A percentile compares a stretch with the other conserved stretches of the same genome.
These are phyloP conservation scores for Phrynosoma platyrhinos DNA, from an alignment of 2,113 vertebrate species.

Conservation along the genomic window DNA sequence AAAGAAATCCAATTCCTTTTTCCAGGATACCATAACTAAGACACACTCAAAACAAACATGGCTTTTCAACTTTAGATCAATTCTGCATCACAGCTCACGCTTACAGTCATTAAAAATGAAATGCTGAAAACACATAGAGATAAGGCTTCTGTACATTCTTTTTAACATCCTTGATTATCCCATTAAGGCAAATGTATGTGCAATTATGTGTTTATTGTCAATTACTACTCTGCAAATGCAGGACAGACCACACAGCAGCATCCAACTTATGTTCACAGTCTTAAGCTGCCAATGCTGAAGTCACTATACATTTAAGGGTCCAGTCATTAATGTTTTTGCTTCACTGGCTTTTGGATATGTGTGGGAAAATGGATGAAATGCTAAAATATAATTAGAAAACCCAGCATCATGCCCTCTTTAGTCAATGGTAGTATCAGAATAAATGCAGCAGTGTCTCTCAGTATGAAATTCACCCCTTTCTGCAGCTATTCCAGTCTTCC, in stretches of 20 bases:
- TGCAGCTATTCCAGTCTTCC: slow-evolving; percentile 64
- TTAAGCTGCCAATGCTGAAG: slow-evolving; percentile 5
- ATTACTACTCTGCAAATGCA: background rate
- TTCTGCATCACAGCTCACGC: background rate
- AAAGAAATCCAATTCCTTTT: no score
- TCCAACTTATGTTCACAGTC: slow-evolving; percentile 9
- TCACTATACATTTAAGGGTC: slow-evolving; percentile 49
- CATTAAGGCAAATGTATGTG: background rate
- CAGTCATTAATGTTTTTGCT: slow-evolving; percentile 57
- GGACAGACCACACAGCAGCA: slow-evolving; percentile 6
- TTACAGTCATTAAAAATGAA: background rate
- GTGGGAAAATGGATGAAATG: slow-evolving; percentile 72
- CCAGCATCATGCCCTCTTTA: slow-evolving; percentile 60
- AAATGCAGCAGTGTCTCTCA: slow-evolving; percentile 66
- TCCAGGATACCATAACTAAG: background rate
- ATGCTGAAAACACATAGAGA: background rate
- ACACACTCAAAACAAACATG: background rate
- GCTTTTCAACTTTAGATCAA: slow-evolving; percentile 1
- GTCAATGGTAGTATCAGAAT: slow-evolving; percentile 63
- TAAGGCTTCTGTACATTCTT: background rate
- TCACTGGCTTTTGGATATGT: slow-evolving; percentile 65
- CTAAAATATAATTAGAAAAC: slow-evolving; percentile 67
- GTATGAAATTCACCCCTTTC: slow-evolving; percentile 60
- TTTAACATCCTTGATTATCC: background rate
- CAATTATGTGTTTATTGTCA: background rate